Evolutionary conservation across 2,888 invertebrate genomes (phyloP).

Genomic region (Suillia variegata): DNA sequence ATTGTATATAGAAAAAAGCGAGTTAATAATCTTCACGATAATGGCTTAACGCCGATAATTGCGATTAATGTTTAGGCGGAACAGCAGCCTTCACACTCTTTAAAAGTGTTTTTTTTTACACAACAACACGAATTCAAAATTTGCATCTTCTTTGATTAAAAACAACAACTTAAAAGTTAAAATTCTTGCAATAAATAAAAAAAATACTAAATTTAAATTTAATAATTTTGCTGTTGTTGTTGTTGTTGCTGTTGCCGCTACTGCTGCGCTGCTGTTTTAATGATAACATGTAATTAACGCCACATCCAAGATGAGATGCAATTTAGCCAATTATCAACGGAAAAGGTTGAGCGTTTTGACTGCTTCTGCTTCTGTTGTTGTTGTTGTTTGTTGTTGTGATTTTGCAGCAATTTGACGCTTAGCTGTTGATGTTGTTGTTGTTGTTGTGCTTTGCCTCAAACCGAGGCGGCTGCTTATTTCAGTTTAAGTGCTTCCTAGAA

Average conservation of each 20-base stretch:
- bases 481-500: no score
- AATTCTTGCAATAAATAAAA: not conserved
- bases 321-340: not conserved
- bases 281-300: not conserved
- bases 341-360: no score
- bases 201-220: not conserved
- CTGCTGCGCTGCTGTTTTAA: no score
- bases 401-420: no score
- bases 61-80: not conserved
- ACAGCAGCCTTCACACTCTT: not conserved
- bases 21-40: not conserved
- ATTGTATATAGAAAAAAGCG: not conserved
- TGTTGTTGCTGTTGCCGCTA: no score
- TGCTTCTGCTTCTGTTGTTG: no score
- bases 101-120: not conserved
- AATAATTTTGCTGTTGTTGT: not conserved
- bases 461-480: no score
- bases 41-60: not conserved
- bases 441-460: no score
- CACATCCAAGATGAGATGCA: not conserved
- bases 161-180: not conserved
- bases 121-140: not conserved
- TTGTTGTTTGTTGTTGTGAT: no score
- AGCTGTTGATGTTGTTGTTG: no score
- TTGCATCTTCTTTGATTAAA: not conserved